Conservation (phyloP, 2,888 invertebrate genomes). For the Ophioninae sp. region DNA sequence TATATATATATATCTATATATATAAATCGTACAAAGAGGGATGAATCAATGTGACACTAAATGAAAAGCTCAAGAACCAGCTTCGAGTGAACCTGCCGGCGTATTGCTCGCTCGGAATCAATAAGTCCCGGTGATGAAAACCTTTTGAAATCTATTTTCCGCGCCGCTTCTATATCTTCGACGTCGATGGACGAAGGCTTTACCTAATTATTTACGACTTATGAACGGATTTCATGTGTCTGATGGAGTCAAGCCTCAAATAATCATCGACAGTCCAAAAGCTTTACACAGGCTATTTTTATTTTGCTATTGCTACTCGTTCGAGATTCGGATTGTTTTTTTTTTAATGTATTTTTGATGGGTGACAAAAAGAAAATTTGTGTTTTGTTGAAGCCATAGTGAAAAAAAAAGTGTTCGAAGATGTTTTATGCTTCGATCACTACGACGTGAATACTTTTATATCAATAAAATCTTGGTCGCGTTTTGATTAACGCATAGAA, state of each 20-base stretch:
- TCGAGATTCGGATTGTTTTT: no score
- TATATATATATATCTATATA: constrained; percentile 6
- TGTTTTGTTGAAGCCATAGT: no score
- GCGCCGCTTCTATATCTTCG: constrained; percentile 14
- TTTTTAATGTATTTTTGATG: no score
- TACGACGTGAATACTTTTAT: no score
- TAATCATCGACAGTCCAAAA: background rate
- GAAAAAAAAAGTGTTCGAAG: background rate
- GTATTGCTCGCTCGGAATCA: constrained; percentile 39
- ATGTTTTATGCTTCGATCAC: background rate
- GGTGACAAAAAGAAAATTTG: no score
- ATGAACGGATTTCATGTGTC: background rate
- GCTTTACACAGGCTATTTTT: background rate
- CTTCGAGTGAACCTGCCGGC: constrained; percentile 37
- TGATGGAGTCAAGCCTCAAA: background rate
- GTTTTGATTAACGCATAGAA: no score
- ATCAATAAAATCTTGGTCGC: no score
- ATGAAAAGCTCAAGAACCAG: constrained; percentile 53
- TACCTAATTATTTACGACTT: constrained; percentile 23
- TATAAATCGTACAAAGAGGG: background rate
- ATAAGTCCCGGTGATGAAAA: constrained; percentile 42
- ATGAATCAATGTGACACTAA: constrained; percentile 4
- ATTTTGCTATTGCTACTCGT: background rate
- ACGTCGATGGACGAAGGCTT: background rate
- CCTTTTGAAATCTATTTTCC: constrained; percentile 42